Evolutionary conservation across 2,113 vertebrate species (phyloP).

Genomic region (Candoia aspera): DNA sequence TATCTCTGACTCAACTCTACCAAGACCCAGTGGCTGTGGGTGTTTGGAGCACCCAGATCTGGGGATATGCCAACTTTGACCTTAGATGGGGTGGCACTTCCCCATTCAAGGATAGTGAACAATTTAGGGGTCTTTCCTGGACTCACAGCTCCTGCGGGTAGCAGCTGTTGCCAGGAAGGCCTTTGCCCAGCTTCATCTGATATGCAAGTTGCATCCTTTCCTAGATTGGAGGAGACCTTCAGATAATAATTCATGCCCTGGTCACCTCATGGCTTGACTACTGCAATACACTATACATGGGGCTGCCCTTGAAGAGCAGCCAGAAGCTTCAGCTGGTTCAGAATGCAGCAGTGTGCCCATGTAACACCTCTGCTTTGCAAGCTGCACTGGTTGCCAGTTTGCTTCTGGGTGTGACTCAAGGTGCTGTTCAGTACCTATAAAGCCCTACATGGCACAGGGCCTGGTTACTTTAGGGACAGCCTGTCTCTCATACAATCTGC

Average conservation of each 20-base stretch:
- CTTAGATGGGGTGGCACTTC: background rate
- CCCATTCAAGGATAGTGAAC: background rate
- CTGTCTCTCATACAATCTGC: background rate
- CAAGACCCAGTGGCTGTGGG: background rate
- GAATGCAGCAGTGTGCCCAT: background rate
- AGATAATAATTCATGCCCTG: background rate
- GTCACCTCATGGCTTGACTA: background rate
- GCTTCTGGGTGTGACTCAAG: background rate
- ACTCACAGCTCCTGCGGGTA: background rate
- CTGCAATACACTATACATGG: background rate
- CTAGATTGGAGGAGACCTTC: background rate
- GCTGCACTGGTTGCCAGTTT: background rate
- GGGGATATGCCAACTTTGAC: background rate
- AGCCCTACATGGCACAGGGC: background rate
- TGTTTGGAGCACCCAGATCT: background rate
- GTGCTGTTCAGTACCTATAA: background rate
- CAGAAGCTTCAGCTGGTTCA: background rate
- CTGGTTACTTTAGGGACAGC: background rate
- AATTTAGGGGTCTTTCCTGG: background rate
- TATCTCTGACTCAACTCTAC: background rate
- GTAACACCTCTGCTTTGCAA: background rate
- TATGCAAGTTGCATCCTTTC: background rate
- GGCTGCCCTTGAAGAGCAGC: background rate
- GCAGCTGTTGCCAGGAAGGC: background rate
- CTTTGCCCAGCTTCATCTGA: background rate